Conservation (phyloP, 2,113 vertebrate genomes). For the Pampusana beccarii region DNA sequence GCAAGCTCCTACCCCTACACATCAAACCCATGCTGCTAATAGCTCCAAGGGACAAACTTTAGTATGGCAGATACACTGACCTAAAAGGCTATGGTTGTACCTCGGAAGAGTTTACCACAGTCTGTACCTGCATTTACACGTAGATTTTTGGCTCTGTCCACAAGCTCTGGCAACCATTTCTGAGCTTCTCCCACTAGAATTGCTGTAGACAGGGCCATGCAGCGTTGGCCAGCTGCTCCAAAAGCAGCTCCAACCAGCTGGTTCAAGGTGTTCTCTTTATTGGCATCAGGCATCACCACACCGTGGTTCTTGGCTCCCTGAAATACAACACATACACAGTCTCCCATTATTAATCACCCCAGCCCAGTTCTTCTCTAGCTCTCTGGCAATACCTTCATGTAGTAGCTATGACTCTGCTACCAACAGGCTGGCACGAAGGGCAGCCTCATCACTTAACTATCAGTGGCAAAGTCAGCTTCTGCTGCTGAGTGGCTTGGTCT, state of each 20-base stretch:
- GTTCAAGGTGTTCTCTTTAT: conserved; percentile 97
- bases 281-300: conserved; percentile 97
- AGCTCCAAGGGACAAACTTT: background rate
- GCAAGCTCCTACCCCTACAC: background rate
- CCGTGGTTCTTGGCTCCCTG: conserved; percentile 98
- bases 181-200: conserved; percentile 90
- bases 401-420: background rate
- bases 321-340: background rate
- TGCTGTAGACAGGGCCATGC: conserved; percentile 97
- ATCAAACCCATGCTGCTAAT: background rate
- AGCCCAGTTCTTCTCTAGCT: background rate
- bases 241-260: conserved; percentile 96
- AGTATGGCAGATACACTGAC: background rate
- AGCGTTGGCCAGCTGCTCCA: conserved; percentile 95
- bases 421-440: background rate
- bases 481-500: background rate
- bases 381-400: background rate
- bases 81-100: background rate
- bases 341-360: background rate
- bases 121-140: conserved; percentile 89
- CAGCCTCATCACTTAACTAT: background rate
- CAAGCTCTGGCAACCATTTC: conserved; percentile 92
- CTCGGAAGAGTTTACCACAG: background rate
- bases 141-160: conserved; percentile 89
- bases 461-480: background rate